These are phyloP conservation scores for Lepidurus packardi DNA, from an alignment of 1,140 invertebrate genomes.

Conservation along the genomic window DNA sequence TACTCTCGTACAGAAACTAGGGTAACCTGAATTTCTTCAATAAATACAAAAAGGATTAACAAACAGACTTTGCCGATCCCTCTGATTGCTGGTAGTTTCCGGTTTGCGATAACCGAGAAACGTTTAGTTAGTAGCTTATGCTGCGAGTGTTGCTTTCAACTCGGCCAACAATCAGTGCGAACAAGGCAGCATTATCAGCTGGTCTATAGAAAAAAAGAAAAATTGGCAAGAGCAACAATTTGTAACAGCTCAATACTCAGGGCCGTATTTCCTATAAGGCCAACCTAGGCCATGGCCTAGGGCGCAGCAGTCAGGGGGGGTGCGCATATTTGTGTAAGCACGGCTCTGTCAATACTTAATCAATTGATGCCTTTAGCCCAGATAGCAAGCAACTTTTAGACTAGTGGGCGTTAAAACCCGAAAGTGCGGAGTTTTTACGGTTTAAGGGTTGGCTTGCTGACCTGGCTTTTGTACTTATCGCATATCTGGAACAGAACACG, in stretches of 20 bases:
- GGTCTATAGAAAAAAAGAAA: background rate
- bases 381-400: background rate
- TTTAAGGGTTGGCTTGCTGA: background rate
- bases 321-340: no score
- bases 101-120: background rate
- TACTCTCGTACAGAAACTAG: background rate
- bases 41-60: background rate
- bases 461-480: background rate
- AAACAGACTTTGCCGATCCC: background rate
- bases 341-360: background rate
- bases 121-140: background rate
- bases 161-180: background rate
- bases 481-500: background rate
- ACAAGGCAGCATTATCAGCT: background rate
- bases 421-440: background rate
- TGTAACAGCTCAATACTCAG: background rate
- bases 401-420: background rate
- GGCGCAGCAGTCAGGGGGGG: no score
- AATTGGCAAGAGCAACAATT: background rate
- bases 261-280: no score
- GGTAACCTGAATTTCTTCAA: background rate
- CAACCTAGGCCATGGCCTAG: no score
- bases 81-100: background rate
- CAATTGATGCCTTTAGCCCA: background rate
- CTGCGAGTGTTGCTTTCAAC: conserved; percentile 1